Evolutionary conservation across 2,888 invertebrate genomes (phyloP).

Genomic region (Scaptomyza tumidula): DNA sequence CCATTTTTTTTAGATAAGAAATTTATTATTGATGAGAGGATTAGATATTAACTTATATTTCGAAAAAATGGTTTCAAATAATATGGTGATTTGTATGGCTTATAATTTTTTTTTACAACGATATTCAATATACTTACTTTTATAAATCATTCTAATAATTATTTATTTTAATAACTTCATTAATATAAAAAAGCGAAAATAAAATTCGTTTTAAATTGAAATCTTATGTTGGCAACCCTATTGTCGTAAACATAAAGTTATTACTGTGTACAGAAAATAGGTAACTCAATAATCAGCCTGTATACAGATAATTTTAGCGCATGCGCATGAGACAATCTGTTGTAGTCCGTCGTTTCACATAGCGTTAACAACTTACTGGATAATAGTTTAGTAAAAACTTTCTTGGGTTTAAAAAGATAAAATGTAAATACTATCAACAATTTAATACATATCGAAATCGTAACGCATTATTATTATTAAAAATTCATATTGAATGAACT

Average conservation of each 20-base stretch:
- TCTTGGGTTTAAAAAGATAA: conserved; percentile 39
- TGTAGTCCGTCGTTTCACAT: conserved; percentile 71
- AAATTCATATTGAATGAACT: conserved; percentile 53
- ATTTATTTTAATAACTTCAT: neutral
- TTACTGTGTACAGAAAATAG: conserved; percentile 69
- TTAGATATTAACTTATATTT: no score
- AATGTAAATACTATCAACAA: conserved; percentile 52
- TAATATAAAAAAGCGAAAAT: neutral
- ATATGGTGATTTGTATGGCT: no score
- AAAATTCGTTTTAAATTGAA: neutral
- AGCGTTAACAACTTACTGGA: conserved; percentile 66
- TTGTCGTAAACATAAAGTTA: conserved; percentile 42
- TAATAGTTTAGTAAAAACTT: conserved; percentile 60
- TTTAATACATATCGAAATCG: conserved; percentile 64
- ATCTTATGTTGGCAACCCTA: conserved; percentile 62
- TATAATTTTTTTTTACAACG: no score
- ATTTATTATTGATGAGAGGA: no score
- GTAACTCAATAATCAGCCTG: conserved; percentile 74
- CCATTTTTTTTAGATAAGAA: no score
- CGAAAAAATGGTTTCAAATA: no score
- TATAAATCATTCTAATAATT: no score
- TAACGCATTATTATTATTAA: conserved; percentile 51
- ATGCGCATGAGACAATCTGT: conserved; percentile 61
- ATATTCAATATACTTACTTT: no score
- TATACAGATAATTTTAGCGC: conserved; percentile 75